Evolutionary conservation across 53 echinoderm and acorn worm species (phyloP), one percentile per base, ranked within the genome.

Genomic region (Stichopus horrens): DNA sequence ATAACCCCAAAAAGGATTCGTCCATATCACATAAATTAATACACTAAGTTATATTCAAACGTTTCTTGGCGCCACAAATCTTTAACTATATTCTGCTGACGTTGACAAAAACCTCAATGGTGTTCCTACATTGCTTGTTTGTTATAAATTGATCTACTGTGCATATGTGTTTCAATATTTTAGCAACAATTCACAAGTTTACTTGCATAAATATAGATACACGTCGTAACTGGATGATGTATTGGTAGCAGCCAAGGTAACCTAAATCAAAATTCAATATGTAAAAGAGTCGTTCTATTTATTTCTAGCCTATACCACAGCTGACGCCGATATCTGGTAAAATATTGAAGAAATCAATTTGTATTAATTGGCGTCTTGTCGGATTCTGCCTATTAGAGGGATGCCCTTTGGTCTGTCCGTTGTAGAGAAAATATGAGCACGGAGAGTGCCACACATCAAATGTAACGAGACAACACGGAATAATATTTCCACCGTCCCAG

Each of bases 261-360:
- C 71, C 37, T 71, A 71, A 71, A 71, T 71, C 71, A 71, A 63
- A 37, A 63, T 63, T 10, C 63, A 63, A 4, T 63, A 63, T 63
- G 63, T 63, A 63, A 13, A 16, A 63, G 63, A 1, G 37, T 37
- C 37, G 37, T 37, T 37, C 37, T 2, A 37, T 37, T 37, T 37
- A 37, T 37, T 37, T 37, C 37, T 37, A 37, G 37, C 4, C 19
- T 71, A 71, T 13, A 71, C n/a, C 71, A 18, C 81, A 53, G 11
- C 81, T 81, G 81, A 56, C 81, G 81, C 81, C 81, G 57, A 68
- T 65, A 22, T 52, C 37, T 59, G 51, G 85, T 85, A 63, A 63
- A 85, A 85, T 85, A 85, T 85, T 85, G 85, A 85, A 85, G 85
- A 85, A 85, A 67, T 85, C 85, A 85, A 85, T 85, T 85, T 11